These are phyloP conservation scores for Lonchura striata DNA, from an alignment of 2,113 vertebrate genomes.

Conservation along the genomic window DNA sequence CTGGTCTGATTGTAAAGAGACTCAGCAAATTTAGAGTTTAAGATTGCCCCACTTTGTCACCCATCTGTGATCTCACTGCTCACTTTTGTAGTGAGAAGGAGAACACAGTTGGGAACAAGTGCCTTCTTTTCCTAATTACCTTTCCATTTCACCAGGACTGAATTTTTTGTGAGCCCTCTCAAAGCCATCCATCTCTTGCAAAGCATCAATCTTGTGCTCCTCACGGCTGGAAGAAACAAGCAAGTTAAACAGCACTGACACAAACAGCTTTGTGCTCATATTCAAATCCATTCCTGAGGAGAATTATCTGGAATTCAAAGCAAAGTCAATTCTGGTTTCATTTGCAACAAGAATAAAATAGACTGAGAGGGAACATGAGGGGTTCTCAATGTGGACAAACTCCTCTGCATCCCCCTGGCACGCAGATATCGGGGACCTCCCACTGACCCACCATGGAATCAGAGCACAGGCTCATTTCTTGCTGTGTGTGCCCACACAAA, in stretches of 20 bases:
- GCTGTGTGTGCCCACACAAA: not conserved
- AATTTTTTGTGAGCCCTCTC: not conserved
- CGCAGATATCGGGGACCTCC: not conserved
- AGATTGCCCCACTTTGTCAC: not conserved
- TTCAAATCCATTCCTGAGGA: not conserved
- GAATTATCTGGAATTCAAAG: not conserved
- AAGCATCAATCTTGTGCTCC: not conserved
- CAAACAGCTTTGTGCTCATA: not conserved
- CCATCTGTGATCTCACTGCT: not conserved
- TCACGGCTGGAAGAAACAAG: slow-evolving; percentile 37
- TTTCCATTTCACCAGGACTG: slow-evolving; percentile 7
- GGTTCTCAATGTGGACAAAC: not conserved
- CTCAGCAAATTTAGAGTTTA: not conserved
- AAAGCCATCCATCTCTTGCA: not conserved
- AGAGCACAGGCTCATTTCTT: not conserved
- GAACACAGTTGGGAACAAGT: not conserved
- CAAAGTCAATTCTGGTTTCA: not conserved
- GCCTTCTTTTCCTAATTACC: slow-evolving; percentile 20
- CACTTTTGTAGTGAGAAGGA: not conserved
- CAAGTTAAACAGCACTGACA: not conserved
- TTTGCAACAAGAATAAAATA: not conserved
- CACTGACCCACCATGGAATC: not conserved
- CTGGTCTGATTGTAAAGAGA: not conserved
- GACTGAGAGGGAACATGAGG: not conserved
- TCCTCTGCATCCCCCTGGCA: not conserved